A percentile compares a stretch with the other conserved stretches of the same genome.
Evolutionary conservation across 1,140 invertebrate species (phyloP).

Genomic region (Zaprionus taronus): DNA sequence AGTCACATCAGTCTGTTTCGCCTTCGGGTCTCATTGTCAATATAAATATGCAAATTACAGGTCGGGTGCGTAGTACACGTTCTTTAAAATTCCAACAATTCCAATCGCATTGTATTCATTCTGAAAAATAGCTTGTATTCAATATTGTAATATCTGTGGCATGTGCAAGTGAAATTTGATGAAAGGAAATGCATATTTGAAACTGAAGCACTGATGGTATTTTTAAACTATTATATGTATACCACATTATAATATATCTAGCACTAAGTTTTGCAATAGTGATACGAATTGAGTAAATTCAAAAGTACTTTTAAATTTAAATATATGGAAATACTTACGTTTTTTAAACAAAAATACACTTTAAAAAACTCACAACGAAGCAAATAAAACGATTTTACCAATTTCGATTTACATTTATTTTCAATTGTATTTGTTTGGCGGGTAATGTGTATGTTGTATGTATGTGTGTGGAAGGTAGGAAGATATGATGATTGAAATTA

Average conservation of each 20-base stretch:
- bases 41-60: conserved; percentile 33
- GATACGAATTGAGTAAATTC: too few species aligned
- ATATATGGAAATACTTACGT: too few species aligned
- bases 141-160: not conserved
- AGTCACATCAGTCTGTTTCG: conserved; percentile 6
- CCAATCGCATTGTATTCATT: conserved; percentile 24
- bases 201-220: not conserved
- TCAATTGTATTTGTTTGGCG: conserved; percentile 26
- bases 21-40: conserved; percentile 31
- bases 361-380: too few species aligned
- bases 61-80: conserved; percentile 17
- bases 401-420: conserved; percentile 39
- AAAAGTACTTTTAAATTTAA: too few species aligned
- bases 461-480: conserved; percentile 3
- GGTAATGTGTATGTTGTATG: conserved; percentile 18
- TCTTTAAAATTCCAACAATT: conserved; percentile 20
- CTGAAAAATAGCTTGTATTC: conserved; percentile 26
- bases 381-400: conserved; percentile 2
- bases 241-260: too few species aligned
- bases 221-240: not conserved
- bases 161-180: not conserved
- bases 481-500: conserved; percentile 3
- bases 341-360: too few species aligned
- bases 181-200: not conserved
- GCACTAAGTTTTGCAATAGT: too few species aligned